Base-by-base conservation (phyloP, 1,140 invertebrate species). In the Listronotus oregonensis region DNA sequence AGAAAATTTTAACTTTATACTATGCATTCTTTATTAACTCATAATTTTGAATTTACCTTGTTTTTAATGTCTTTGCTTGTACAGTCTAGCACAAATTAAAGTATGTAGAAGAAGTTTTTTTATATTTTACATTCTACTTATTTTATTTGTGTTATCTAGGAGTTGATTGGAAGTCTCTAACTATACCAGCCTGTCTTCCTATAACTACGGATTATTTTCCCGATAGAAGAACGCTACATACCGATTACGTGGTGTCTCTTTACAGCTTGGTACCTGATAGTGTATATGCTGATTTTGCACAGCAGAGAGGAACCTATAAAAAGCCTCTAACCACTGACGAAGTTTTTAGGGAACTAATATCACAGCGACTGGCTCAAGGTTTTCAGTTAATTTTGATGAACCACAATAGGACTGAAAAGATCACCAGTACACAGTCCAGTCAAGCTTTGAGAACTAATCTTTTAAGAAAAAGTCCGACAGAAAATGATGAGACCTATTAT, bases 181-280 rank as follows among this genome's bases (percentile, higher is more conserved):
- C 62, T 32, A 65, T 65, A 46, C 55, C 97, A 31, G 97, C 97
- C 5, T 98, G 96, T 80, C 83, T 99, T 31, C 97, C 97, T 0
- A 95, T 99, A 31, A 99, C 97, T 0, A 99, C 97, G 0, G 97
- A 99, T 80, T 99, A 97, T 81, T 98, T 98, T 77, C 97, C 97
- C 0, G 96, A 98, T 77, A 91, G 92, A 73, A 82, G 90, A 44
- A 95, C 90, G 57, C 81, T 99, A 6, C 89, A 96, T 77, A 93
- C 95, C 71, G 95, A 98, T 79, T 98, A 97, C 75, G 85, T 97
- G 2, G 89, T 96, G 3, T 95, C 93, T 0, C 90, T 95, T 72
- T 98, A 98, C 76, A 91, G 89, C 78, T 81, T 98, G 12, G 76
- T 97, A 11, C 94, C 94, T 1, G 95, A 97, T 77, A 92, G 94